Base-by-base conservation (phyloP, 2,888 invertebrate genomes). In the Subacronicta megacephala region DNA sequence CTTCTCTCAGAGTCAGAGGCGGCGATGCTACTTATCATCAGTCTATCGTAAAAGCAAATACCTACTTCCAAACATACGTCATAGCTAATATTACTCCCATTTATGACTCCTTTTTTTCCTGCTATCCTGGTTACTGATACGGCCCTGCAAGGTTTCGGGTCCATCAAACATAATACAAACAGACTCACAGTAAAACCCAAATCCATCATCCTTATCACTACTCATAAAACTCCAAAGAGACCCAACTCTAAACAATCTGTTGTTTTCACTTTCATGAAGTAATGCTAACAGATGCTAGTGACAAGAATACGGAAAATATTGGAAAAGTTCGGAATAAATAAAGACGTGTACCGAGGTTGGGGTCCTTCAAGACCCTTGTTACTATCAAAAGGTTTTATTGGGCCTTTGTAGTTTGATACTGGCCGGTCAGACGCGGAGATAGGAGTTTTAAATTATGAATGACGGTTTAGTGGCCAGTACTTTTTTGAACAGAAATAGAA, bases 271-370 rank as follows among this genome's bases (percentile, higher is more conserved):
- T 79, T 76, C 71, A 77, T 78, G 71, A 73, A 77, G 60, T 65
- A 70, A 72, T 58, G 60, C 53, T 46, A 67, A 77, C 68, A 84
- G 84, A 79, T 85, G 87, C 55, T 64, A 63, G 57, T 71, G 85
- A 82, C 85, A 79, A 75, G 67, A 54, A 69, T 68, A 54, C 26
- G 53, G 53, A 64, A 80, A 81, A 82, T 85, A 89, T 88, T 87
- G 84, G 81, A 87, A 84, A 87, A 86, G 76, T 85, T 85, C 49
- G 75, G 72, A 78, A 78, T 81, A 81, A 80, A 80, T 80, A 80
- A 80, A 64, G 56, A 45, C 23, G 43, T 36, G 17, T 9, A 31
- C 36, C 9, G 29, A 64, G 38, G 7, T 46, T 43, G 16, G 40
- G 43, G 13, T 33, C 29, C 45, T 26, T 56, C 38, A 31, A 47